Evolutionary conservation across 1,140 invertebrate genomes (phyloP).

Genomic region (Aethina tumida): DNA sequence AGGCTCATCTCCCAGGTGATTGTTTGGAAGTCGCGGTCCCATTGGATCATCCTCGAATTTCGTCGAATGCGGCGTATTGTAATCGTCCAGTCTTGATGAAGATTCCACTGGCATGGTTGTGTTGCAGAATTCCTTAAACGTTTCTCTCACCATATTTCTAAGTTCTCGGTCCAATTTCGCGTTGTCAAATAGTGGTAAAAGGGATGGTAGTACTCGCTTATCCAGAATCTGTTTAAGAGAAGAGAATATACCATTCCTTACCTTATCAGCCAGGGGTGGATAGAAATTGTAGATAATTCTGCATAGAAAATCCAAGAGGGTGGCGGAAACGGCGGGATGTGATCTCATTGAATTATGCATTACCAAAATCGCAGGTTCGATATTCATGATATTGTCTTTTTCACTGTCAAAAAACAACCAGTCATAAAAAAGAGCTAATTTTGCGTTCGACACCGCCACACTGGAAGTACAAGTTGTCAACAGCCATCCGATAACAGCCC

Average conservation of each 20-base stretch:
- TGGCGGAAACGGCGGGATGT: conserved; percentile 91
- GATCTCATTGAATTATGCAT: conserved; percentile 96
- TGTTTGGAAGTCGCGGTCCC: conserved; percentile 20
- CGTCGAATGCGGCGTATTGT: conserved; percentile 40
- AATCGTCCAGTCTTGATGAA: conserved; percentile 36
- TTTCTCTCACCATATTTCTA: conserved; percentile 73
- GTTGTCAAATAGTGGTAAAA: conserved; percentile 88
- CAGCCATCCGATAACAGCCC: conserved; percentile 97
- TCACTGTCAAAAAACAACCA: conserved; percentile 94
- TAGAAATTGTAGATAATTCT: conserved; percentile 92
- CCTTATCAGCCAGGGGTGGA: conserved; percentile 71
- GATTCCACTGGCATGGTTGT: conserved; percentile 40
- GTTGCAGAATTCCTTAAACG: conserved; percentile 85
- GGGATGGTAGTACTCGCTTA: conserved; percentile 82
- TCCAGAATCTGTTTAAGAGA: conserved; percentile 90
- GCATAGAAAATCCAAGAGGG: conserved; percentile 90
- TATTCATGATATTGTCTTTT: conserved; percentile 98
- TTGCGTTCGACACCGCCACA: conserved; percentile 90
- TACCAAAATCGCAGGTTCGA: conserved; percentile 95
- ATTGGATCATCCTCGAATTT: conserved; percentile 45
- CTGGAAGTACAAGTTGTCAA: conserved; percentile 91
- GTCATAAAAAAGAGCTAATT: conserved; percentile 93
- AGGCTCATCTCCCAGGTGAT: conserved; percentile 48
- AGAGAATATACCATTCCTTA: conserved; percentile 81
- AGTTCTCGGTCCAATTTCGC: conserved; percentile 86